A percentile compares a stretch with the other conserved stretches of the same genome.
phyloP scores from a whole-genome alignment of 2,888 invertebrate genomes.

The Seladonia tumulorum region DNA sequence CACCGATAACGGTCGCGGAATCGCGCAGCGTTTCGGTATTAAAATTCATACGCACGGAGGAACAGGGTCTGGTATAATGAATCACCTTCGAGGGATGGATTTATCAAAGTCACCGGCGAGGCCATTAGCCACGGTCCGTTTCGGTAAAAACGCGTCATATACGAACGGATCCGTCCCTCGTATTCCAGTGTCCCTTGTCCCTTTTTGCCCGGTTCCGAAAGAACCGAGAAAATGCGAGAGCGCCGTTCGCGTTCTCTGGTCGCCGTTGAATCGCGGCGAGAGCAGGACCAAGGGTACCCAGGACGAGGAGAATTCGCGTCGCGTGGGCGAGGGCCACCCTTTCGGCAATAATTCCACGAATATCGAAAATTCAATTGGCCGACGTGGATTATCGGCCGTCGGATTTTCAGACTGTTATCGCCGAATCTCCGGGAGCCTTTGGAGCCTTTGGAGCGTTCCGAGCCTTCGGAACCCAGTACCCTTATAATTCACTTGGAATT shows the following conservation, averaged over 20 bases:
- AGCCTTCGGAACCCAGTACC: constrained; percentile 24
- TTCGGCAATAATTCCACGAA: constrained; percentile 20
- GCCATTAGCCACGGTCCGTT: constrained; percentile 38
- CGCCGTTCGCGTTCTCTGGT: not conserved
- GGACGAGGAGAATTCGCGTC: not conserved
- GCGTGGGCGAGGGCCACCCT: not conserved
- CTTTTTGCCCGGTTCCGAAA: not conserved
- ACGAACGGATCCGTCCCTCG: constrained; percentile 38
- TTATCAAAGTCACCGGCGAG: constrained; percentile 50
- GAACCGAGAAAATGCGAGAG: not conserved
- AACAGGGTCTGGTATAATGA: constrained; percentile 29
- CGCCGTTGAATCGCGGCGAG: not conserved
- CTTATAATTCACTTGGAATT: constrained; percentile 54
- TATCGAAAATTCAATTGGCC: constrained; percentile 44
- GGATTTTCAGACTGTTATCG: constrained; percentile 42
- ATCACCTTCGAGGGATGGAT: constrained; percentile 45
- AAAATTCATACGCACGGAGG: constrained; percentile 43
- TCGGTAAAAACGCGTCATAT: constrained; percentile 42
- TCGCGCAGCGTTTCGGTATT: constrained; percentile 21
- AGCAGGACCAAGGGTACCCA: not conserved
- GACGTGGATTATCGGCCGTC: constrained; percentile 30
- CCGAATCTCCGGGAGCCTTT: not conserved
- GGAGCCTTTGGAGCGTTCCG: constrained; percentile 18
- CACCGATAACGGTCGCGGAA: not conserved
- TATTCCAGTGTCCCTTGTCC: constrained; percentile 15